Conservation (phyloP, 30 jellyfish, hydroid and myxozoan species). For the Chironex yamaguchii region DNA sequence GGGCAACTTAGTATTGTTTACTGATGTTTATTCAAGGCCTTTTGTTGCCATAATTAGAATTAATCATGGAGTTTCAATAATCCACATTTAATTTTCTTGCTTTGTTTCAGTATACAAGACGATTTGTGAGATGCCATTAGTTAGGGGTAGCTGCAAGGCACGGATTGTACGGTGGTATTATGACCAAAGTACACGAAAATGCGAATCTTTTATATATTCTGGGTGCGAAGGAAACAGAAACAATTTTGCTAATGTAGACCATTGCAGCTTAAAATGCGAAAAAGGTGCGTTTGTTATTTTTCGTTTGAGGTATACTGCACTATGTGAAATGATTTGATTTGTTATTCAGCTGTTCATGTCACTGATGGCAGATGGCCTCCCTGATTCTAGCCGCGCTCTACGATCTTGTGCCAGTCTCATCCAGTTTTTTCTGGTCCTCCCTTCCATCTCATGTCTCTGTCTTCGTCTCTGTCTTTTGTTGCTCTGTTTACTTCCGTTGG, state of each 20-base stretch:
- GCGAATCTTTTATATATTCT: conserved; percentile 81
- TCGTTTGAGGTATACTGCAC: too few relatives aligned
- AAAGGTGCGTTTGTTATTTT: conserved; percentile 52
- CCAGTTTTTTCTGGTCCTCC: too few relatives aligned
- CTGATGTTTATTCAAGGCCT: not conserved
- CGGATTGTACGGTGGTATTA: conserved; percentile 83
- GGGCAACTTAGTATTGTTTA: not conserved
- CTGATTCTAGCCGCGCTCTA: too few relatives aligned
- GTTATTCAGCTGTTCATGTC: too few relatives aligned
- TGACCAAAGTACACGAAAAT: conserved; percentile 63
- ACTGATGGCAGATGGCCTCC: too few relatives aligned
- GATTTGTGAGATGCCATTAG: conserved; percentile 95
- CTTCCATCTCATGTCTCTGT: too few relatives aligned
- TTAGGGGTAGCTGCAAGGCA: conserved; percentile 75
- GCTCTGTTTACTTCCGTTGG: too few relatives aligned
- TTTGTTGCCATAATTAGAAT: not conserved
- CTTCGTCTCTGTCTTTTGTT: too few relatives aligned
- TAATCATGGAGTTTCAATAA: not conserved
- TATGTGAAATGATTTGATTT: too few relatives aligned
- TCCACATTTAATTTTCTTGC: not conserved
- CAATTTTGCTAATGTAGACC: conserved; percentile 59
- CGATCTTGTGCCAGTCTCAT: too few relatives aligned
- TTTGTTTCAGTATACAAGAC: conserved; percentile 72
- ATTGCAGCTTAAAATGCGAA: conserved; percentile 78
- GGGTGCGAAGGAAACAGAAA: conserved; percentile 96